Conservation (phyloP, 2,113 vertebrate genomes). For the Ranitomeya variabilis region DNA sequence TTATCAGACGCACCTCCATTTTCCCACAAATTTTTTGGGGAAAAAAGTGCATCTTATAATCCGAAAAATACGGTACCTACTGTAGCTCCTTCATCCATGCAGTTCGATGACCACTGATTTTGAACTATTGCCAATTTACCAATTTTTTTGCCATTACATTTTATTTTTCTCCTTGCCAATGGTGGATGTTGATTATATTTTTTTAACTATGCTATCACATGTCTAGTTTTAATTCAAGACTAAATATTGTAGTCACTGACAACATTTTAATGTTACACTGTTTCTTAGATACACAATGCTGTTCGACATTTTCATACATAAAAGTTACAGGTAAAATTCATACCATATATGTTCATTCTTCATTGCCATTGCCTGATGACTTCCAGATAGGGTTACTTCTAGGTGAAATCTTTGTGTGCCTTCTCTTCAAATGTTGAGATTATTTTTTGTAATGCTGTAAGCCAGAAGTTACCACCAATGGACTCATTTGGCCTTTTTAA, state of each 20-base stretch:
- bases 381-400: not conserved
- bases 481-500: not conserved
- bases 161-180: too few species aligned
- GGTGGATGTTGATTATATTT: too few species aligned
- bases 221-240: not conserved
- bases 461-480: not conserved
- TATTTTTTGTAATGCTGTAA: not conserved
- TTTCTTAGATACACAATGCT: not conserved
- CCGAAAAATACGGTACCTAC: too few species aligned
- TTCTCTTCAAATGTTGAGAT: not conserved
- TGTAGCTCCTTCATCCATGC: too few species aligned
- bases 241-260: not conserved
- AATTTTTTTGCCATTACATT: too few species aligned
- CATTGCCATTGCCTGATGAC: not conserved
- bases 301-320: not conserved
- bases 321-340: not conserved
- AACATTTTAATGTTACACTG: not conserved
- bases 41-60: too few species aligned
- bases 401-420: not conserved
- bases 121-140: too few species aligned
- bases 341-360: too few species aligned
- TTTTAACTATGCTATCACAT: not conserved
- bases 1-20: too few species aligned
- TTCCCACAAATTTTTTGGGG: too few species aligned
- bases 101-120: too few species aligned